phyloP scores from a whole-genome alignment of 2,113 vertebrate species.

The Lasiurus borealis region DNA sequence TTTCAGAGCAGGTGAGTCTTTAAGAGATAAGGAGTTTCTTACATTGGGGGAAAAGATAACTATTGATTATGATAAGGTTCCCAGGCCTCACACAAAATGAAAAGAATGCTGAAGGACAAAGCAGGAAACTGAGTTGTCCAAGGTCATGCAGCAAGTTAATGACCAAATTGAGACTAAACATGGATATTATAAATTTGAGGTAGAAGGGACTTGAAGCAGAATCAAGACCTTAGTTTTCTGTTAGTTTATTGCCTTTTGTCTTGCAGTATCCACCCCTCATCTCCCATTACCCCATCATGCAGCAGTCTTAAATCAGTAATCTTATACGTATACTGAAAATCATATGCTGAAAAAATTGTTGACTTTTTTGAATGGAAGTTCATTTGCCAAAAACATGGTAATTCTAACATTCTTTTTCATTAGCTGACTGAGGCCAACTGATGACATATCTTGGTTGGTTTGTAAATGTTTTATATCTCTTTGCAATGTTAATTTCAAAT shows the following conservation, averaged over 20 bases:
- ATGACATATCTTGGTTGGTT: not conserved
- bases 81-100: not conserved
- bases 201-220: not conserved
- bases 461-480: not conserved
- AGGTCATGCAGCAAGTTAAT: not conserved
- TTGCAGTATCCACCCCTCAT: not conserved
- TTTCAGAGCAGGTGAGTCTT: conserved; percentile 93
- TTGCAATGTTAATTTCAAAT: not conserved
- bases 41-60: not conserved
- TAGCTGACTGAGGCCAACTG: not conserved
- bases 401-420: not conserved
- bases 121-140: not conserved
- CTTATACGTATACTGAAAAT: not conserved
- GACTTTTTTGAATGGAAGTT: not conserved
- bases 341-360: not conserved
- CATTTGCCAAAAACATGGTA: not conserved
- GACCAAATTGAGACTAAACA: not conserved
- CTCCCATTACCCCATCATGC: not conserved
- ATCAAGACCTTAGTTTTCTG: not conserved
- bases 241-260: not conserved
- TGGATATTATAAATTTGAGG: not conserved
- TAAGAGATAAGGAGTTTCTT: not conserved
- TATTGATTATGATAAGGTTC: not conserved
- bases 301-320: not conserved
- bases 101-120: not conserved